phyloP scores from a whole-genome alignment of 2,113 vertebrate species.

The Panthera leo region DNA sequence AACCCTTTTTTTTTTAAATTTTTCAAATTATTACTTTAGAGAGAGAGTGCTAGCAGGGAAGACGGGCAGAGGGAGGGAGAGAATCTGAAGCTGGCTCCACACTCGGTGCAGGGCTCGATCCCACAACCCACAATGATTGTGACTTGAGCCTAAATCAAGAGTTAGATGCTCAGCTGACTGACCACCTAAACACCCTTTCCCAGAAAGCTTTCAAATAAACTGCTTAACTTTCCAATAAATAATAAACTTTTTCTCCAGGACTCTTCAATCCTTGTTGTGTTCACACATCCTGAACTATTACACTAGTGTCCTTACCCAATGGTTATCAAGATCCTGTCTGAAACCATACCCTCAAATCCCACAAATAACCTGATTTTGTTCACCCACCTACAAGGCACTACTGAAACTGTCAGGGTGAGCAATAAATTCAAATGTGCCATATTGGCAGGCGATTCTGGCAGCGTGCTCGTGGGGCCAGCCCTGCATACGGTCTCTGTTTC shows the following conservation, averaged over 20 bases:
- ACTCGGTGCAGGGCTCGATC: too few species aligned
- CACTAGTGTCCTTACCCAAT: background rate
- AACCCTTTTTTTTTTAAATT: background rate
- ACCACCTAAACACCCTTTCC: background rate
- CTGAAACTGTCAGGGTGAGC: background rate
- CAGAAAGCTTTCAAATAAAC: background rate
- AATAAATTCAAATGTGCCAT: background rate
- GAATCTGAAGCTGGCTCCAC: too few species aligned
- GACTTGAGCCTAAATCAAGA: too few species aligned
- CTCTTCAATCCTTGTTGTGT: background rate
- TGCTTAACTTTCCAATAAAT: background rate
- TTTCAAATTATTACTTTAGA: too few species aligned
- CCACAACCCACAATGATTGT: too few species aligned
- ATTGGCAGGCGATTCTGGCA: rapidly evolving
- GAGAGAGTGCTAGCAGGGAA: too few species aligned
- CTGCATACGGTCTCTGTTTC: background rate
- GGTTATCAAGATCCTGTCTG: background rate
- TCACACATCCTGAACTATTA: background rate
- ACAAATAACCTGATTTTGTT: background rate
- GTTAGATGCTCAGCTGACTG: too few species aligned
- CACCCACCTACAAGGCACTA: background rate
- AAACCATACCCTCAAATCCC: background rate
- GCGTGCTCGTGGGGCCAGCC: background rate
- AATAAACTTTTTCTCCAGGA: background rate
- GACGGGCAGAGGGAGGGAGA: too few species aligned